Evolutionary conservation across 2,888 invertebrate species (phyloP), one percentile per base, ranked within the genome.

Genomic region (Oxytorus armatus): DNA sequence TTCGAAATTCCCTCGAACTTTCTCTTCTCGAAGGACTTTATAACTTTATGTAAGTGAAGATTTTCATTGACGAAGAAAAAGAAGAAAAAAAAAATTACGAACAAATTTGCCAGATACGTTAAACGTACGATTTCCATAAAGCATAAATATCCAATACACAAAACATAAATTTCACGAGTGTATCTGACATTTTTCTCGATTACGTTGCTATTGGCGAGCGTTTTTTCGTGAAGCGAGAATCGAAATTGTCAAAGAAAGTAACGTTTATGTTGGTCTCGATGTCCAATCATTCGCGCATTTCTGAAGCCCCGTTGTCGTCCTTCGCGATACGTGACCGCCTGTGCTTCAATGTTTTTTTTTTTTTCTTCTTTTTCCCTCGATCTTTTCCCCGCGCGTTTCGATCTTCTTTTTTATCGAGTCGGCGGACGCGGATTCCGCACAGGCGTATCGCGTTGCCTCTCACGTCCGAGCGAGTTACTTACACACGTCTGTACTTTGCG

Each of bases 381-480:
- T 10, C 49, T 14, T 25, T 33, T 29, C 21, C 29, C 49, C 51
- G 70, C n/a, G n/a, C n/a, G n/a, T n/a, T n/a, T n/a, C n/a, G n/a
- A n/a, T 65, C 21, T 61, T 33, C 47, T 49, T 61, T 72, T 68
- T 77, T 68, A 55, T 79, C 79, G 74, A 68, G 59, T 59, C 80
- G 80, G 70, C 77, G 75, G 75, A 83, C 83, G 86, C 83, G 86
- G 85, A 88, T 84, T 88, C 89, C 88, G 86, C 89, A n/a, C n/a
- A 91, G 88, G 85, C 86, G 87, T 91, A 91, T 91, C 91, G 86
- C 88, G 87, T 91, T 91, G 88, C 91, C 79, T 86, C 85, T 87
- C 86, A 90, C 88, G 89, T 90, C 88, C 84, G 85, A 88, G 84
- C 88, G 88, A 86, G 86, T 88, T 88, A 82, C 79, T 84, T 69